Conservation (phyloP, 1,140 invertebrate genomes). For the Sycophaga agraensis region DNA sequence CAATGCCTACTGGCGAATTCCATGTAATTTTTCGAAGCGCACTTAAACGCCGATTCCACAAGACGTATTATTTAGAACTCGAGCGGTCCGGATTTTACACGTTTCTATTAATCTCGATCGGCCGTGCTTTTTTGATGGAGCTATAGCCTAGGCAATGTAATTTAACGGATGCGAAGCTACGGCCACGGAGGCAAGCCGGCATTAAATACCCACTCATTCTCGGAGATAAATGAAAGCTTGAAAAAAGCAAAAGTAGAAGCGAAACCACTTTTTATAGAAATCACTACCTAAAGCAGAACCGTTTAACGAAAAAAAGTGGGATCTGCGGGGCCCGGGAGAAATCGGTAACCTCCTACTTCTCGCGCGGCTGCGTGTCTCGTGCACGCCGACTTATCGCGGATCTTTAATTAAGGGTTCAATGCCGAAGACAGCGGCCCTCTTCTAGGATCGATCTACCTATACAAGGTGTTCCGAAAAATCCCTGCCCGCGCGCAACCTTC, state of each 20-base stretch:
- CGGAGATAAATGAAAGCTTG: background rate
- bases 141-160: too few species aligned
- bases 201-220: too few species aligned
- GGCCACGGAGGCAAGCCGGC: too few species aligned
- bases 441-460: conserved; percentile 39
- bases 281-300: background rate
- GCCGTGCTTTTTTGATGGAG: too few species aligned
- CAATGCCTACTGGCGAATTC: too few species aligned
- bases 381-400: conserved; percentile 31
- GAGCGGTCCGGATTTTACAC: too few species aligned
- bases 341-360: conserved; percentile 1
- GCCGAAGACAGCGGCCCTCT: conserved; percentile 18
- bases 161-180: too few species aligned
- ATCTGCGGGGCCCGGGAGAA: background rate
- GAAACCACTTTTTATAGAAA: conserved; percentile 2
- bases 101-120: too few species aligned
- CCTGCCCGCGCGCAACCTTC: too few species aligned
- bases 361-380: background rate
- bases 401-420: conserved; percentile 35
- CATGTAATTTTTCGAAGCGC: too few species aligned
- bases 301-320: background rate
- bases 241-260: background rate
- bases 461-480: conserved; percentile 16
- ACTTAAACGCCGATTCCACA: too few species aligned
- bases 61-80: too few species aligned